These are phyloP conservation scores for Anastrepha obliqua DNA, from an alignment of 1,140 invertebrate genomes.

Conservation along the genomic window DNA sequence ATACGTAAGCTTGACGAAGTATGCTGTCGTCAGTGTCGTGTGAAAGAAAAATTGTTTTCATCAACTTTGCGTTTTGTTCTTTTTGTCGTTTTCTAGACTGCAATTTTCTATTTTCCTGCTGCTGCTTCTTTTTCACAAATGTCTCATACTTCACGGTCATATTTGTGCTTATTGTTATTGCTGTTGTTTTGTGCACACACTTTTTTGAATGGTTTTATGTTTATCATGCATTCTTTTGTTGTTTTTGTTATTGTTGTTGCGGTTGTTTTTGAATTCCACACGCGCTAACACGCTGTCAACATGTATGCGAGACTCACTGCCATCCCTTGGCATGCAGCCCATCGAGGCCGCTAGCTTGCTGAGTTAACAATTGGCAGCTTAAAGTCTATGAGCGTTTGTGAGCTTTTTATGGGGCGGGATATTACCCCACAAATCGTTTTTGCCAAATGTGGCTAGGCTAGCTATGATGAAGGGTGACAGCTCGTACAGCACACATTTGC, in stretches of 20 bases:
- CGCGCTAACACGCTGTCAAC: conserved; percentile 47
- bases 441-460: no score
- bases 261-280: neutral
- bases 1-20: neutral
- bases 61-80: neutral
- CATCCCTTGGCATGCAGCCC: neutral
- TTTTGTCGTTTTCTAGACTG: neutral
- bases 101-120: neutral
- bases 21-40: neutral
- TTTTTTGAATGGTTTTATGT: no score
- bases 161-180: neutral
- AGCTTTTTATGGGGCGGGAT: neutral
- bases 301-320: neutral
- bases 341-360: neutral
- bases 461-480: conserved; percentile 17
- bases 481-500: neutral
- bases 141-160: neutral
- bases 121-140: neutral
- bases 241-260: neutral
- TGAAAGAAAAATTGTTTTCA: conserved; percentile 12
- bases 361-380: neutral
- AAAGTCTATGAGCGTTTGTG: neutral
- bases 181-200: no score
- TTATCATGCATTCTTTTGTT: neutral
- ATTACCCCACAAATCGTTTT: no score